Percentiles rank a stretch among this genome's conserved stretches.
Conservation (phyloP, 2,888 invertebrate species). For the Dascillus cervinus region DNA sequence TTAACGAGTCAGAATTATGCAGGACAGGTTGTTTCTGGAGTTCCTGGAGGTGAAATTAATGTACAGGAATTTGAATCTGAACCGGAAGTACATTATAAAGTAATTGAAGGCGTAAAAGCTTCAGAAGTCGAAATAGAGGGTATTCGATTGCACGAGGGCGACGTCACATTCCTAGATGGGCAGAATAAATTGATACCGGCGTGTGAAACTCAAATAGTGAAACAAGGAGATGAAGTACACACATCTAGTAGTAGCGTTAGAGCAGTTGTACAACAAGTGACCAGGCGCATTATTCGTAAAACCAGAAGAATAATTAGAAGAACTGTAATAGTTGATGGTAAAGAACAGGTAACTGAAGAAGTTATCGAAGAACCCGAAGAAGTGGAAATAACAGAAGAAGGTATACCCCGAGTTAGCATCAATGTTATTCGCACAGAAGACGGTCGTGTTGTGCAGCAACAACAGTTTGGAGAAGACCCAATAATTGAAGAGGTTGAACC, state of each 20-base stretch:
- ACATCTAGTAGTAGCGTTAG: slow-evolving; percentile 66
- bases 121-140: slow-evolving; percentile 34
- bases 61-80: slow-evolving; percentile 59
- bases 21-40: slow-evolving; percentile 54
- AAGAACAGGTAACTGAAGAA: slow-evolving; percentile 77
- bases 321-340: slow-evolving; percentile 72
- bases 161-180: slow-evolving; percentile 37
- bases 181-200: slow-evolving; percentile 31
- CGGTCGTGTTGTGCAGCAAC: slow-evolving; percentile 33
- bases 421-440: slow-evolving; percentile 54
- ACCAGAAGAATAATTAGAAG: slow-evolving; percentile 68
- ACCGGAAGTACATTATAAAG: slow-evolving; percentile 51
- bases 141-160: slow-evolving; percentile 40
- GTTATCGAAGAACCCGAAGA: slow-evolving; percentile 78
- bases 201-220: slow-evolving; percentile 22
- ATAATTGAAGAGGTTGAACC: slow-evolving; percentile 25
- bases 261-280: slow-evolving; percentile 76
- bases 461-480: slow-evolving; percentile 36
- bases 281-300: slow-evolving; percentile 66
- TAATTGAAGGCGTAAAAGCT: slow-evolving; percentile 50
- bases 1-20: slow-evolving; percentile 57
- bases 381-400: slow-evolving; percentile 63
- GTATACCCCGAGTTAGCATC: slow-evolving; percentile 63
- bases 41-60: slow-evolving; percentile 56
- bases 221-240: slow-evolving; percentile 40